Evolutionary conservation across 2,797 vertebrate species (phyloP).

Genomic region (Parotocinclus haroldoi): DNA sequence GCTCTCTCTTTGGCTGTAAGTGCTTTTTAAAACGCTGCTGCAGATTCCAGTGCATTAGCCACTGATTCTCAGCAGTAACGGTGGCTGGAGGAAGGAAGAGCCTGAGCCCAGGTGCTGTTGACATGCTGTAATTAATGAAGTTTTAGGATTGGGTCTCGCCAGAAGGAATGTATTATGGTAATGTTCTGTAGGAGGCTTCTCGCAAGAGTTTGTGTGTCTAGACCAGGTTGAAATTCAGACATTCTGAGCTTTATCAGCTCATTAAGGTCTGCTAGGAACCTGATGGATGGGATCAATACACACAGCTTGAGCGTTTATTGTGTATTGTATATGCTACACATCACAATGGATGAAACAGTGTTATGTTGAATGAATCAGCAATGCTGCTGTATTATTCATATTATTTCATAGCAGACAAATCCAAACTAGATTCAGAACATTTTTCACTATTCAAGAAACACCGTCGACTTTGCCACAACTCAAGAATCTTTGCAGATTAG

Average conservation of each 20-base stretch:
- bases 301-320: neutral
- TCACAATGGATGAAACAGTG: no score
- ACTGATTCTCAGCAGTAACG: slow-evolving; percentile 37
- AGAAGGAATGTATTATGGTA: slow-evolving; percentile 27
- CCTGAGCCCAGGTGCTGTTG: slow-evolving; percentile 44
- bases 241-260: slow-evolving; percentile 25
- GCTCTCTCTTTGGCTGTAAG: slow-evolving; percentile 58
- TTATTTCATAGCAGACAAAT: no score
- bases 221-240: slow-evolving; percentile 29
- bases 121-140: slow-evolving; percentile 44
- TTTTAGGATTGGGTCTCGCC: slow-evolving; percentile 19
- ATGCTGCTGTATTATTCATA: no score
- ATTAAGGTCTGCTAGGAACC: slow-evolving; percentile 23
- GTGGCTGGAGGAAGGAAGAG: slow-evolving; percentile 29
- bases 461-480: no score
- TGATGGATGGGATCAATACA: neutral
- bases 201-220: slow-evolving; percentile 13
- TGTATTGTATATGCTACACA: no score
- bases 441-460: no score
- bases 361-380: no score
- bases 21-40: slow-evolving; percentile 52
- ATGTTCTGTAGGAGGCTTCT: slow-evolving; percentile 31
- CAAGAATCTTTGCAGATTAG: no score
- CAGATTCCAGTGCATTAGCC: slow-evolving; percentile 45
- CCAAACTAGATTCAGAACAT: no score